These are phyloP conservation scores for Gopherus flavomarginatus DNA, from an alignment of 2,113 vertebrate species.

Conservation along the genomic window DNA sequence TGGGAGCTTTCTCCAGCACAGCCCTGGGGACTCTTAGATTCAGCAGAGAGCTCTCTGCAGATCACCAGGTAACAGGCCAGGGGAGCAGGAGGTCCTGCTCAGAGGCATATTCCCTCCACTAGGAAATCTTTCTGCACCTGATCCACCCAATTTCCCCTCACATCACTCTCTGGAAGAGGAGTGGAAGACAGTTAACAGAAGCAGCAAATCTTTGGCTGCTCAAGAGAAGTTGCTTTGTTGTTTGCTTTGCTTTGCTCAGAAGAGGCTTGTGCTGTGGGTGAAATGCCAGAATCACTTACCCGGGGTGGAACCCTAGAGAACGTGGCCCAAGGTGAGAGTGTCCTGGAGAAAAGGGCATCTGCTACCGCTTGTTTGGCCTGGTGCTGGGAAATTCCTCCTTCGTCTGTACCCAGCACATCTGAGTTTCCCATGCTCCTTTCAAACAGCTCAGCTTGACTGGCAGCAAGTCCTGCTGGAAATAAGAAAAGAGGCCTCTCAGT, in stretches of 20 bases:
- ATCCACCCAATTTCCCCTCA: neutral
- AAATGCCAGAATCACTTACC: neutral
- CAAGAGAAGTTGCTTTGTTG: neutral
- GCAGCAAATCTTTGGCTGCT: neutral
- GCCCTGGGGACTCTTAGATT: neutral
- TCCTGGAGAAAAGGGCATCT: neutral
- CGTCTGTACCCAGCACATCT: neutral
- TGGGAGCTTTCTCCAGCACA: too few relatives aligned
- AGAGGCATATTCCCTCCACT: neutral
- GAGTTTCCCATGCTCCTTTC: neutral
- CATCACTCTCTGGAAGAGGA: neutral
- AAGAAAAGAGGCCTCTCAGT: too few relatives aligned
- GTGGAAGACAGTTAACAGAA: neutral
- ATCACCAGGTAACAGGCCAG: neutral
- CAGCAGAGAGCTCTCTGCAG: neutral
- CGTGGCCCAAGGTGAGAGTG: neutral
- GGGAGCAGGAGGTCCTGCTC: too few relatives aligned
- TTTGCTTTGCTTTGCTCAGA: neutral
- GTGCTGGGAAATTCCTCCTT: neutral
- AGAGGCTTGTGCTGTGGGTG: neutral
- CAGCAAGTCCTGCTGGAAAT: neutral
- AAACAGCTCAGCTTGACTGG: neutral
- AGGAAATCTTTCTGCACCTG: neutral
- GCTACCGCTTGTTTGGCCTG: neutral
- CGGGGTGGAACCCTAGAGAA: neutral